phyloP scores from a whole-genome alignment of 2,888 invertebrate species.

The Stenotaenia linearis region DNA sequence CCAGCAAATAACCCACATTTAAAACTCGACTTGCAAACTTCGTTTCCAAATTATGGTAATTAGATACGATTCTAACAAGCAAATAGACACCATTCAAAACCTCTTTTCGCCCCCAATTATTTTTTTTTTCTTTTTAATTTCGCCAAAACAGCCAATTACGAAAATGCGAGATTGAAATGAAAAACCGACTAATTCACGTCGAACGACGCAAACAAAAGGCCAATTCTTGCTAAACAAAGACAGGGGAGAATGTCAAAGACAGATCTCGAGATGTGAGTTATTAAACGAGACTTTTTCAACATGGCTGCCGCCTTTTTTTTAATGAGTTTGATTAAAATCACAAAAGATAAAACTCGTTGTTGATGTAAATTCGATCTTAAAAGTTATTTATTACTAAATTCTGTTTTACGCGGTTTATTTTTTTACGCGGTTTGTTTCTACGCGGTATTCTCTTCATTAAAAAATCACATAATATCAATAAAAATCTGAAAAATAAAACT shows the following conservation, averaged over 20 bases:
- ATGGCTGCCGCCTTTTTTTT: not conserved
- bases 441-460: too few species aligned
- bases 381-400: too few species aligned
- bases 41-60: not conserved
- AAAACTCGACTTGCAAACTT: not conserved
- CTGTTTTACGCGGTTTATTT: too few species aligned
- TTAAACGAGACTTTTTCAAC: not conserved
- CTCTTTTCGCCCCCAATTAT: not conserved
- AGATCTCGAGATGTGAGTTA: not conserved
- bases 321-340: too few species aligned
- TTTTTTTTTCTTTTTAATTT: not conserved
- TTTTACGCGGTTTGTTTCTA: too few species aligned
- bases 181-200: not conserved
- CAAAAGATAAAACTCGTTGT: too few species aligned
- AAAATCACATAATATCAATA: too few species aligned
- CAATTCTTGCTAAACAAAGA: not conserved
- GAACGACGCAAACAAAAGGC: not conserved
- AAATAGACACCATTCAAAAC: not conserved
- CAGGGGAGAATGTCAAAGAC: not conserved
- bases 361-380: too few species aligned
- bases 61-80: not conserved
- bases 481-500: too few species aligned
- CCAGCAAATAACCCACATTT: not conserved
- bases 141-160: not conserved
- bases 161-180: not conserved